Evolutionary conservation across 2,797 vertebrate species (phyloP).

Genomic region (Galago senegalensis): DNA sequence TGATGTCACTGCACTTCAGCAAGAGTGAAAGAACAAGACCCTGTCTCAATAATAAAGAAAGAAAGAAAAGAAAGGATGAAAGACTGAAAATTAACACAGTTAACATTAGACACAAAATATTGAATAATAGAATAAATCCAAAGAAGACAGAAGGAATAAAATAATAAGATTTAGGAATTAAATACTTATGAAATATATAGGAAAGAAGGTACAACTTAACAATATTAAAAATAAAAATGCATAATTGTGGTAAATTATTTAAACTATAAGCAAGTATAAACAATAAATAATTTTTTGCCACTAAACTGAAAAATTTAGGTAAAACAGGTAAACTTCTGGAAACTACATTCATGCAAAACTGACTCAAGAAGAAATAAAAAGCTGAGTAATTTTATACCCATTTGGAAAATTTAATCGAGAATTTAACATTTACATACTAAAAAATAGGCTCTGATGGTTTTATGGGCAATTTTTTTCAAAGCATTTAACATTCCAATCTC

Average conservation of each 20-base stretch:
- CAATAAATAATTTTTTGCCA: background rate
- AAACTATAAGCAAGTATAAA: slow-evolving; percentile 31
- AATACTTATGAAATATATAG: background rate
- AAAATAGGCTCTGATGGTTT: background rate
- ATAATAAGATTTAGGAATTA: slow-evolving; percentile 35
- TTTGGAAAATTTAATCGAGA: slow-evolving; percentile 27
- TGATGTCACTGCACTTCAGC: too few species aligned
- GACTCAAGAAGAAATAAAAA: slow-evolving; percentile 51
- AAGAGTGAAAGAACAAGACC: too few species aligned
- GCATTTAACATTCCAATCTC: slow-evolving; percentile 29
- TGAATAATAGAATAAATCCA: background rate
- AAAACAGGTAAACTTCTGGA: background rate
- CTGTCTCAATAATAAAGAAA: too few species aligned
- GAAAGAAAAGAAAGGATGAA: background rate
- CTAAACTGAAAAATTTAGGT: slow-evolving; percentile 43
- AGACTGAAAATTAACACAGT: background rate
- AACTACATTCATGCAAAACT: slow-evolving; percentile 31
- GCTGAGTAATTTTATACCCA: slow-evolving; percentile 12
- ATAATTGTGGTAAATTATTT: background rate
- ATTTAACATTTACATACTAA: background rate
- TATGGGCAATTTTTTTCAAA: slow-evolving; percentile 54
- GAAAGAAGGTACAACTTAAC: slow-evolving; percentile 11
- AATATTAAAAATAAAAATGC: slow-evolving; percentile 21
- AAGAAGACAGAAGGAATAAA: slow-evolving; percentile 1
- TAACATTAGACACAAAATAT: background rate